Conservation (phyloP, 2,888 invertebrate species). For the Tachystola acroxantha region DNA sequence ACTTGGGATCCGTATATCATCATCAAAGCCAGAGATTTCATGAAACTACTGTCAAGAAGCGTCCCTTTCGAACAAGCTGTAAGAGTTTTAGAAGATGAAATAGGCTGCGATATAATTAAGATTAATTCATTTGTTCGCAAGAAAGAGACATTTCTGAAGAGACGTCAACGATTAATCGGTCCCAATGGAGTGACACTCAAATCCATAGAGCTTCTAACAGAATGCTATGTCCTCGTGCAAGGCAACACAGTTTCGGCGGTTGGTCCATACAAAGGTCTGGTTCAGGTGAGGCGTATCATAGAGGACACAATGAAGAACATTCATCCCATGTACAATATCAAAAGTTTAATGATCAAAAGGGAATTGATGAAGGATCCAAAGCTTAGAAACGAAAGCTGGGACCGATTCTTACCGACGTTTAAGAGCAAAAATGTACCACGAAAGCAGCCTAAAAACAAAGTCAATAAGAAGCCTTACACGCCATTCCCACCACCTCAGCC, state of each 20-base stretch:
- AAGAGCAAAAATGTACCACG: constrained; percentile 92
- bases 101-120: constrained; percentile 97
- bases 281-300: constrained; percentile 92
- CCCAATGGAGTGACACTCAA: constrained; percentile 99
- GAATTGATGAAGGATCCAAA: constrained; percentile 96
- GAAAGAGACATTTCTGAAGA: constrained; percentile 95
- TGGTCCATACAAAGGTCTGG: constrained; percentile 95
- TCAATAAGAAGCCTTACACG: constrained; percentile 95
- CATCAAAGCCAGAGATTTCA: constrained; percentile 96
- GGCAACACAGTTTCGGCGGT: constrained; percentile 98
- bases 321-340: constrained; percentile 98
- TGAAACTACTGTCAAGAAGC: constrained; percentile 95
- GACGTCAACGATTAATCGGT: constrained; percentile 96
- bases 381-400: constrained; percentile 96
- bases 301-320: constrained; percentile 99
- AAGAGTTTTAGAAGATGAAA: constrained; percentile 91
- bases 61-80: constrained; percentile 98
- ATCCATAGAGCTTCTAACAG: constrained; percentile 96
- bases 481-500: constrained; percentile 97
- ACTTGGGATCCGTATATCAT: constrained; percentile 99
- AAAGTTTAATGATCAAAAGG: constrained; percentile 97
- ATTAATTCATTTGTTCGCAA: constrained; percentile 94
- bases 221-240: constrained; percentile 97
- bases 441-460: constrained; percentile 92
- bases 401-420: constrained; percentile 96